Percentiles rank a stretch among this genome's conserved stretches.
These are phyloP conservation scores for Parnassius apollo DNA, from an alignment of 2,888 invertebrate genomes.

Conservation along the genomic window DNA sequence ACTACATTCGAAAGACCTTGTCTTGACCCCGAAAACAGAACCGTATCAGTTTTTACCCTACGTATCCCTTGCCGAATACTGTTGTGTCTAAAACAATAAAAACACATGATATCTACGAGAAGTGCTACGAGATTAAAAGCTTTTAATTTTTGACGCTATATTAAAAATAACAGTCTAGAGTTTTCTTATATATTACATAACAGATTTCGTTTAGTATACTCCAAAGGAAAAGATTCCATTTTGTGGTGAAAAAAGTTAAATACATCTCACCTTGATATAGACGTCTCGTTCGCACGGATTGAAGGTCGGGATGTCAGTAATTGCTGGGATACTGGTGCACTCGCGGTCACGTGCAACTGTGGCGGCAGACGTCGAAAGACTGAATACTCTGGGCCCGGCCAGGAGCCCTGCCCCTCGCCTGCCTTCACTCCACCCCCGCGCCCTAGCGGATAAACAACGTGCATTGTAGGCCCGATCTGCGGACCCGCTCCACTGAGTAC, in stretches of 20 bases:
- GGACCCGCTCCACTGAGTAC: slow-evolving; percentile 54
- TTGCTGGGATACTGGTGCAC: slow-evolving; percentile 55
- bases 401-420: slow-evolving; percentile 63
- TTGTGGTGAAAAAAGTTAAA: slow-evolving; percentile 28
- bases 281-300: slow-evolving; percentile 74
- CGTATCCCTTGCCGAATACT: slow-evolving; percentile 13
- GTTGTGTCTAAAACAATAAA: slow-evolving; percentile 19
- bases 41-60: slow-evolving; percentile 28
- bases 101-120: slow-evolving; percentile 20
- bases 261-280: slow-evolving; percentile 69
- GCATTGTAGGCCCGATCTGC: slow-evolving; percentile 77
- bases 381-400: slow-evolving; percentile 58
- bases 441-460: slow-evolving; percentile 78
- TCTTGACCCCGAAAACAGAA: slow-evolving; percentile 65
- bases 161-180: slow-evolving; percentile 5
- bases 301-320: slow-evolving; percentile 71
- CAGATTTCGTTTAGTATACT: neutral
- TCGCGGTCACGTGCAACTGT: slow-evolving; percentile 60
- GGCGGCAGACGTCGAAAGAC: slow-evolving; percentile 65
- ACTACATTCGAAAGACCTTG: slow-evolving; percentile 53
- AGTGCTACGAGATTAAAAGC: slow-evolving; percentile 22
- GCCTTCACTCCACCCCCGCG: slow-evolving; percentile 47
- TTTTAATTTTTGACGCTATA: slow-evolving; percentile 9
- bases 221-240: neutral
- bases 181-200: slow-evolving; percentile 18